Percentiles rank a stretch among this genome's conserved stretches.
Conservation (phyloP, 2,888 invertebrate species). For the Mythimna albipuncta region DNA sequence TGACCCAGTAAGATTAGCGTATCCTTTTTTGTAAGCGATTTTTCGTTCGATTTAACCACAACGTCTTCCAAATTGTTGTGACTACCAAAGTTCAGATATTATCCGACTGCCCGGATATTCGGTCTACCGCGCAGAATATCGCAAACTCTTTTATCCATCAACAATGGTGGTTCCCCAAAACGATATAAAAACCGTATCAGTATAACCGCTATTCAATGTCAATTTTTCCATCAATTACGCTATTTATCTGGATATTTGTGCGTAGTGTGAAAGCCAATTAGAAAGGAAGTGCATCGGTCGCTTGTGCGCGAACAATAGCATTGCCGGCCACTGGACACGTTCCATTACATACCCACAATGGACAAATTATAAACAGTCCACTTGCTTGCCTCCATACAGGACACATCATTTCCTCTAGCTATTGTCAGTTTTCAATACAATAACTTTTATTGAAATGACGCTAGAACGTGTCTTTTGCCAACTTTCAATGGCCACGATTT, state of each 20-base stretch:
- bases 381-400: slow-evolving; percentile 87
- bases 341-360: slow-evolving; percentile 85
- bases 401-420: slow-evolving; percentile 88
- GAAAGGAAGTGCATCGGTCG: slow-evolving; percentile 78
- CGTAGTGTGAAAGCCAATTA: slow-evolving; percentile 85
- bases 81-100: slow-evolving; percentile 25
- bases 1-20: not conserved
- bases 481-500: slow-evolving; percentile 82
- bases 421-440: slow-evolving; percentile 89
- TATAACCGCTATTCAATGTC: slow-evolving; percentile 51
- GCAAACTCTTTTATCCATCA: slow-evolving; percentile 56
- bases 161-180: slow-evolving; percentile 41
- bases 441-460: slow-evolving; percentile 90
- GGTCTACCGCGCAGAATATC: slow-evolving; percentile 46
- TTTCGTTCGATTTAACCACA: slow-evolving; percentile 10
- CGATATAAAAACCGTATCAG: slow-evolving; percentile 47
- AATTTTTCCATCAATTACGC: slow-evolving; percentile 61
- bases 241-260: slow-evolving; percentile 70
- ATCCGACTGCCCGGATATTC: slow-evolving; percentile 53
- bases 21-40: slow-evolving; percentile 24
- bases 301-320: slow-evolving; percentile 78
- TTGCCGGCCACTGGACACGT: slow-evolving; percentile 79
- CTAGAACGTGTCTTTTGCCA: slow-evolving; percentile 82
- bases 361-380: slow-evolving; percentile 90
- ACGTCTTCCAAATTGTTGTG: slow-evolving; percentile 14